Evolutionary conservation across 2,797 vertebrate species (phyloP).

Genomic region (Psittacula echo): DNA sequence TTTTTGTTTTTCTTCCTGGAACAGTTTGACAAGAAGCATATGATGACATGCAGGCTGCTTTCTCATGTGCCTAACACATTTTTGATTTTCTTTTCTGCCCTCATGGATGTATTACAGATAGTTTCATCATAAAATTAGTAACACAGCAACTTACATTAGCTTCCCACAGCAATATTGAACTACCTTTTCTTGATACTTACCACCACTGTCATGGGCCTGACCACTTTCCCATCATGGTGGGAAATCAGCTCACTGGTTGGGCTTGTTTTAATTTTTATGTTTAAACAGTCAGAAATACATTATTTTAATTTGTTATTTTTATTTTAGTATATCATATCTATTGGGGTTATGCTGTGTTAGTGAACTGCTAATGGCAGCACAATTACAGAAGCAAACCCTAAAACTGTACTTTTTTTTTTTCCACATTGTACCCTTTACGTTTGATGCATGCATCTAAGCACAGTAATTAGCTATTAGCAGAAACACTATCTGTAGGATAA

Average conservation of each 20-base stretch:
- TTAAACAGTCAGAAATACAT: background rate
- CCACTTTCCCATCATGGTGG: background rate
- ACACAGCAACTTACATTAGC: background rate
- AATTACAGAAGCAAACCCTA: background rate
- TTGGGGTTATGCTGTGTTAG: background rate
- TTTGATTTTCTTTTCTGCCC: conserved; percentile 10
- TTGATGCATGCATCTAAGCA: background rate
- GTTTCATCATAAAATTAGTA: background rate
- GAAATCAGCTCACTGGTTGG: background rate
- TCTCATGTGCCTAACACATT: conserved; percentile 34
- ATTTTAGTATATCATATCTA: background rate
- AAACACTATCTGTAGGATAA: background rate
- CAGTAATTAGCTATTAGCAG: background rate
- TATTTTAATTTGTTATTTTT: background rate
- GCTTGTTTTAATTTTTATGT: background rate
- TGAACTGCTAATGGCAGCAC: background rate
- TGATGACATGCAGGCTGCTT: background rate
- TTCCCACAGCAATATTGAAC: background rate
- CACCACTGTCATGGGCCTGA: background rate
- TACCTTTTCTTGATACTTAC: background rate
- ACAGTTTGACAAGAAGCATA: conserved; percentile 44
- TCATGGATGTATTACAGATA: background rate
- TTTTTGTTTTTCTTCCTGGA: background rate
- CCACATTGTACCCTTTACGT: background rate
- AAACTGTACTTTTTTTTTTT: background rate